Base-by-base conservation (phyloP, 2,888 invertebrate genomes). In the Drosophila prostipennis region DNA sequence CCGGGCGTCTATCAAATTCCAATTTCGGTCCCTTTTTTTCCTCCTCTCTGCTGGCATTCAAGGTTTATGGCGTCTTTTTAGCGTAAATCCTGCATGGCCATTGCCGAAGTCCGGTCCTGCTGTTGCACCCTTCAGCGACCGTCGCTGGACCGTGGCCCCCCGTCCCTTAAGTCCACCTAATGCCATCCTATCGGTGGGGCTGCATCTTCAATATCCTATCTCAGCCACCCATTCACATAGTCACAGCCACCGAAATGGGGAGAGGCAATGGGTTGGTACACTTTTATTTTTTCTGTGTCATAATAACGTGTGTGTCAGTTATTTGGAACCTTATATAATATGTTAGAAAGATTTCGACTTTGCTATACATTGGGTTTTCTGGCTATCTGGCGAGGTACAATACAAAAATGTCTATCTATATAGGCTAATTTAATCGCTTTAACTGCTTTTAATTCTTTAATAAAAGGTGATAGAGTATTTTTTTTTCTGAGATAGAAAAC, bases 21-120 rank as follows among this genome's bases (percentile, higher is more conserved):
- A 89, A 89, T 86, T 86, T 88, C 69, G 76, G 87, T 86, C 85
- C 83, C 82, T 81, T 85, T 85, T 53, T 83, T 63, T 64, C 43
- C 55, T 55, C 43, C 52, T 58, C 60, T 52, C 46, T 23, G 63
- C 55, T 55, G 72, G 61, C 73, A 78, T 88, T 85, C 76, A 78
- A 89, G 78, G 74, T 88, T 87, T 85, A 85, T 77, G 85, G 76
- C 81, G 82, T 89, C 89, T 88, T 89, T 89, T 89, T 78, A 89
- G 79, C 87, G 88, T 79, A 88, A 86, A 88, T 88, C 87, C 82
- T 76, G 87, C 54, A 71, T 51, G 64, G 60, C 43, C 63, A 63
- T 46, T 39, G 29, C 59, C 19, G 67, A 55, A 65, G 61, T 45
- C 71, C 43, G 37, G 55, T 43, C 45, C 6, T 40, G 56, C 49